Percentiles rank a stretch among this genome's conserved stretches.
phyloP scores from a whole-genome alignment of 2,888 invertebrate genomes.

The Sphaerophoria rueppellii region DNA sequence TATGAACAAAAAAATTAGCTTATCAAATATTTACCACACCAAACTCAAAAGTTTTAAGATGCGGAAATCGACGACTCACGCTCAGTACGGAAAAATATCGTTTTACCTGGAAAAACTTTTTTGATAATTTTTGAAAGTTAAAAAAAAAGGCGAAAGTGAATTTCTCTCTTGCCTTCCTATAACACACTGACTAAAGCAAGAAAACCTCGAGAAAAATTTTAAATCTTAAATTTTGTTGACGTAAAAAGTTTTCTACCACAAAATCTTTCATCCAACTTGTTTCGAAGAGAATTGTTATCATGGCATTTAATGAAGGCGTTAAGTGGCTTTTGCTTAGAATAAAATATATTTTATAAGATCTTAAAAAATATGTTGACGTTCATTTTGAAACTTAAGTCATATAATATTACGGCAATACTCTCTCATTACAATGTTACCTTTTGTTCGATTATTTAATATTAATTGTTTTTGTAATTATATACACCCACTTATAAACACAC shows the following conservation, averaged over 20 bases:
- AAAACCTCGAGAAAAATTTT: conserved; percentile 8
- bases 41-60: conserved; percentile 40
- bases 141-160: conserved; percentile 49
- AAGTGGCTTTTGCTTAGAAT: neutral
- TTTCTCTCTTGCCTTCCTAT: conserved; percentile 7
- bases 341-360: neutral
- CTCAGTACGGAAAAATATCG: conserved; percentile 39
- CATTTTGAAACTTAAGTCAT: no score
- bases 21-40: conserved; percentile 36
- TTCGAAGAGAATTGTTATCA: no score
- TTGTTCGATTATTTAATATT: conserved; percentile 24
- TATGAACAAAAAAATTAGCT: conserved; percentile 38
- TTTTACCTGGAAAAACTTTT: conserved; percentile 64
- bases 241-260: conserved; percentile 15
- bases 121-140: conserved; percentile 45
- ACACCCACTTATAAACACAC: no score
- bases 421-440: neutral
- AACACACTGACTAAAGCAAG: no score
- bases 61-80: conserved; percentile 49
- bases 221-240: conserved; percentile 26
- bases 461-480: neutral
- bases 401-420: no score
- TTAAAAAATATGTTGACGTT: neutral
- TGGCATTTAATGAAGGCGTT: no score
- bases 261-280: neutral